These are phyloP conservation scores for Ormyrus nitidulus DNA, from an alignment of 2,888 invertebrate genomes.

Conservation along the genomic window DNA sequence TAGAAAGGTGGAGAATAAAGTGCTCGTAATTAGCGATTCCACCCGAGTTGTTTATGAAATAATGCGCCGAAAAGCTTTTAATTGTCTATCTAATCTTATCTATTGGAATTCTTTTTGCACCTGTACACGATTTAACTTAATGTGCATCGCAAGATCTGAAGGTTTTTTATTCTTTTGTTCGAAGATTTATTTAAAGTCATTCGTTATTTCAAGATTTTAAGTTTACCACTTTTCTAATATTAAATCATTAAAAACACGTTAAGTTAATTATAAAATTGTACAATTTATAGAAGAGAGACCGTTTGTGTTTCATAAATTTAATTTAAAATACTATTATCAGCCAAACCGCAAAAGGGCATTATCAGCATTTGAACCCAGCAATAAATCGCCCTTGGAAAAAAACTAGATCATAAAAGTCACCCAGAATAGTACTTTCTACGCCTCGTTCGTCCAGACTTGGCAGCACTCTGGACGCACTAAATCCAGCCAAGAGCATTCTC, in stretches of 20 bases:
- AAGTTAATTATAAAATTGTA: too few species aligned
- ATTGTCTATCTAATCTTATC: slow-evolving; percentile 43
- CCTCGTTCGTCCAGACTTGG: neutral
- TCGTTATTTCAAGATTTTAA: too few species aligned
- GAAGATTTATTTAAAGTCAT: too few species aligned
- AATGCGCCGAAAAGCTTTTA: slow-evolving; percentile 6
- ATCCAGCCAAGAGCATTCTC: neutral
- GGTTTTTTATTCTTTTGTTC: too few species aligned
- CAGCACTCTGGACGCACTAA: neutral
- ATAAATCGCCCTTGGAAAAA: neutral
- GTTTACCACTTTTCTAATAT: too few species aligned
- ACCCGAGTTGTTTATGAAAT: neutral
- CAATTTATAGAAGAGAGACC: too few species aligned
- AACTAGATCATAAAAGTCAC: neutral
- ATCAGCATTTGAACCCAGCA: neutral
- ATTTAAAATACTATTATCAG: too few species aligned
- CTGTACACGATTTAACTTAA: neutral
- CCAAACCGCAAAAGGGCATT: too few species aligned
- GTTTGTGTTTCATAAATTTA: neutral
- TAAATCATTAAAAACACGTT: too few species aligned
- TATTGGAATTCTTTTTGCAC: slow-evolving; percentile 6
- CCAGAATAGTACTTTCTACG: neutral
- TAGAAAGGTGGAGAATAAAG: neutral
- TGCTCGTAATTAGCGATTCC: neutral
- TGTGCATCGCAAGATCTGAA: too few species aligned